phyloP scores from a whole-genome alignment of 30 jellyfish, hydroid and myxozoan genomes.

The Phacellophora camtschatica region DNA sequence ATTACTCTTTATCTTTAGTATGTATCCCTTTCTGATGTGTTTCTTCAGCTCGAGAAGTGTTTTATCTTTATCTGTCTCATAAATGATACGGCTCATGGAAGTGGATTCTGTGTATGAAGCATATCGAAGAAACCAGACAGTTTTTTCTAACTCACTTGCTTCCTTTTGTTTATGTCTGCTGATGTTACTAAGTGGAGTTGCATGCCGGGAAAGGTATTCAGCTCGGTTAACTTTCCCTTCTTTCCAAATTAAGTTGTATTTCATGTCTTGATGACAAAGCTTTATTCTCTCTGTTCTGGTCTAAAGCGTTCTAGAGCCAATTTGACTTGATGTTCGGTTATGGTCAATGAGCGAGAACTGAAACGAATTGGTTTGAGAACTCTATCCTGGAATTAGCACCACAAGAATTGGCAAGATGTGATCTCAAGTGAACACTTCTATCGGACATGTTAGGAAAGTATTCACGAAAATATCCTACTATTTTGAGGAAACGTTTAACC shows the following conservation, averaged over 20 bases:
- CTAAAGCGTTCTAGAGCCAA: slow-evolving; percentile 25
- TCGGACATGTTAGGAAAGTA: neutral
- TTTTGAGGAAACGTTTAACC: neutral
- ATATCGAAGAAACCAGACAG: slow-evolving; percentile 51
- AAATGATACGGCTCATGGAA: slow-evolving; percentile 30
- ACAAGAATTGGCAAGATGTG: neutral
- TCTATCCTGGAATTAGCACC: slow-evolving; percentile 4
- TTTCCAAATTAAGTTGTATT: slow-evolving; percentile 13
- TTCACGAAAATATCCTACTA: slow-evolving; percentile 16
- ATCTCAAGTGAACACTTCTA: neutral
- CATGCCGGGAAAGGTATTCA: slow-evolving; percentile 51
- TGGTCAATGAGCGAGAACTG: slow-evolving; percentile 12
- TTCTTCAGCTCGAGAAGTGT: slow-evolving; percentile 31
- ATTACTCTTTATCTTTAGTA: slow-evolving; percentile 32
- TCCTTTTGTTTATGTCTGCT: neutral
- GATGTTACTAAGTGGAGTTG: slow-evolving; percentile 3
- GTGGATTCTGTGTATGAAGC: slow-evolving; percentile 51
- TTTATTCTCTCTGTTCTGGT: slow-evolving; percentile 42
- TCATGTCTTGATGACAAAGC: slow-evolving; percentile 44
- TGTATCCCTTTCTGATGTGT: slow-evolving; percentile 17
- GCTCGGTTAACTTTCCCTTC: slow-evolving; percentile 46
- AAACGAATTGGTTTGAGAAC: neutral
- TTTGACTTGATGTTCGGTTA: slow-evolving; percentile 21
- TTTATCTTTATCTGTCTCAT: slow-evolving; percentile 22
- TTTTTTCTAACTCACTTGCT: slow-evolving; percentile 36